Evolutionary conservation across 2,888 invertebrate genomes (phyloP).

Genomic region (Lagria hirta): DNA sequence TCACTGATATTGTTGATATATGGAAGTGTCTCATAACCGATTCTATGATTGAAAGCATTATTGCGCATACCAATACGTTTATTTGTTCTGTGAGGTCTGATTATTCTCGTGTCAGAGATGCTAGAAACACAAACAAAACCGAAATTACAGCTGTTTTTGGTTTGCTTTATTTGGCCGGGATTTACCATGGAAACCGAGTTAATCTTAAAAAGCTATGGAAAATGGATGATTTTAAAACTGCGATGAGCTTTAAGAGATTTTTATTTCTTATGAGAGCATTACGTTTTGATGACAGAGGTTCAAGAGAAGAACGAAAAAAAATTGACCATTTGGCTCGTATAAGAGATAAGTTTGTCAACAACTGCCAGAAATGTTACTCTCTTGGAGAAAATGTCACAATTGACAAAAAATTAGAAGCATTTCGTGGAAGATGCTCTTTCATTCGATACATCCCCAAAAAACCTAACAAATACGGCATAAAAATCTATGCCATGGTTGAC

Average conservation of each 20-base stretch:
- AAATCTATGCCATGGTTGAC: constrained; percentile 26
- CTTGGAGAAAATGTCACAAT: constrained; percentile 22
- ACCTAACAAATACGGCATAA: constrained; percentile 23
- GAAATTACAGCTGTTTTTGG: constrained; percentile 25
- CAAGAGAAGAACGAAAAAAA: too few species aligned
- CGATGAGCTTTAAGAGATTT: not conserved
- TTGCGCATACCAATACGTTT: too few species aligned
- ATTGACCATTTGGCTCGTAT: too few species aligned
- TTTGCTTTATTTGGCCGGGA: constrained; percentile 24
- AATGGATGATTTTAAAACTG: not conserved
- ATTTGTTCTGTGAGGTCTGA: too few species aligned
- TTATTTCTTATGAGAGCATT: too few species aligned
- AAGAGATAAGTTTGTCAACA: not conserved
- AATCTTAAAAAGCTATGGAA: constrained; percentile 19
- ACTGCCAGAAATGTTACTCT: constrained; percentile 3
- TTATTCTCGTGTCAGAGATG: too few species aligned
- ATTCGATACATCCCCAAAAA: constrained; percentile 25
- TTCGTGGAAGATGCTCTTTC: constrained; percentile 24
- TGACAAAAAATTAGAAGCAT: constrained; percentile 23
- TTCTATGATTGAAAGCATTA: too few species aligned
- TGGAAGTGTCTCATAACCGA: too few species aligned
- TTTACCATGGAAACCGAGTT: constrained; percentile 10
- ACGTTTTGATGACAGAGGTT: too few species aligned
- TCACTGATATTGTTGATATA: too few species aligned
- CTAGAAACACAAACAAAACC: constrained; percentile 10